Evolutionary conservation across 2,888 invertebrate genomes (phyloP).

Genomic region (Drosophila quinaria): DNA sequence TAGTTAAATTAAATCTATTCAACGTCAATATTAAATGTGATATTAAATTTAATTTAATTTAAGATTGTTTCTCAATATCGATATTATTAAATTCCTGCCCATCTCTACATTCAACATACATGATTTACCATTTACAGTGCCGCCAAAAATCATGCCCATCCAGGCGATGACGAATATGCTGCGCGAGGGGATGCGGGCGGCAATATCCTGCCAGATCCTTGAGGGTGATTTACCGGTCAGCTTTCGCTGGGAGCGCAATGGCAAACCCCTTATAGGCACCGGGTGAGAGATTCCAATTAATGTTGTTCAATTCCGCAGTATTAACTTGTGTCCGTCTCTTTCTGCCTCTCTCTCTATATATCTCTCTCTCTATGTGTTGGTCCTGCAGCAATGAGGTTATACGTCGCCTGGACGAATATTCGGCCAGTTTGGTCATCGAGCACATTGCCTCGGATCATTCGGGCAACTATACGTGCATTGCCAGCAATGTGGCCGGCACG

Average conservation of each 20-base stretch:
- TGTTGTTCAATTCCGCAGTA: not conserved
- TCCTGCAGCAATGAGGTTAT: slow-evolving; percentile 86
- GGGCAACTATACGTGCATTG: slow-evolving; percentile 96
- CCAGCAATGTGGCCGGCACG: slow-evolving; percentile 93
- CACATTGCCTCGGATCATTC: slow-evolving; percentile 93
- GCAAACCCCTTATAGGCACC: slow-evolving; percentile 90
- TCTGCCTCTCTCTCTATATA: too few relatives aligned
- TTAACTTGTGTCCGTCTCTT: not conserved
- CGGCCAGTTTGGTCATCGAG: slow-evolving; percentile 94
- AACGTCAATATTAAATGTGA: too few relatives aligned
- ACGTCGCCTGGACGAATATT: slow-evolving; percentile 92
- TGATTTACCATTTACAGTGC: slow-evolving; percentile 87
- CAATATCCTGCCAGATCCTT: slow-evolving; percentile 95
- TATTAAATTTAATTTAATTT: too few relatives aligned
- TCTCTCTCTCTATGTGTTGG: not conserved
- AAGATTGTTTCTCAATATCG: not conserved
- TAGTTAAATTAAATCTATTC: too few relatives aligned
- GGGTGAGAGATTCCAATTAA: slow-evolving; percentile 83
- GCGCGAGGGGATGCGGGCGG: slow-evolving; percentile 94
- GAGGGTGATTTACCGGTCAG: slow-evolving; percentile 97
- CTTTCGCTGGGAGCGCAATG: slow-evolving; percentile 96
- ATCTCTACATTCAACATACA: not conserved
- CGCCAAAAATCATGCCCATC: slow-evolving; percentile 94
- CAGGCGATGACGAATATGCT: slow-evolving; percentile 92
- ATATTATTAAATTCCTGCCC: not conserved